Conservation (phyloP, 2,113 vertebrate genomes). For the Syngnathus floridae region DNA sequence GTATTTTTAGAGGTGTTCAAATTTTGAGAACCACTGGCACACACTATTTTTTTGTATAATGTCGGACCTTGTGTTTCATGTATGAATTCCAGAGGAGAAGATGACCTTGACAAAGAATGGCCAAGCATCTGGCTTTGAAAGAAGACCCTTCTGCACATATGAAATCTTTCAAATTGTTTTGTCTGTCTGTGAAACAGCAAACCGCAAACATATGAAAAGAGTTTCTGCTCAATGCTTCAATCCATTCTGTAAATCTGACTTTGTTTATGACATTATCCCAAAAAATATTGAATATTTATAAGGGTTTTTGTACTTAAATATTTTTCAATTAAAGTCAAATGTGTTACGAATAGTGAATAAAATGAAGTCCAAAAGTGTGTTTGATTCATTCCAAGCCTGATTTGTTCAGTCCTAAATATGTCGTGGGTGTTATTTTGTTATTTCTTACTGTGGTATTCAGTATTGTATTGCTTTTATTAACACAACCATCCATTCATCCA, state of each 20-base stretch:
- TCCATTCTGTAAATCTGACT: not conserved
- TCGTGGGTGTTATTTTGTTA: not conserved
- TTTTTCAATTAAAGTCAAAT: slow-evolving; percentile 52
- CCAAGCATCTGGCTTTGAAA: slow-evolving; percentile 44
- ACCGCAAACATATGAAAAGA: not conserved
- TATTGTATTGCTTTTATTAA: too few species aligned
- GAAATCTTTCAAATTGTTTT: not conserved
- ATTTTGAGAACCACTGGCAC: not conserved
- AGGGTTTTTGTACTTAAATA: slow-evolving; percentile 46
- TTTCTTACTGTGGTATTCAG: not conserved
- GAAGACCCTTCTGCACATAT: slow-evolving; percentile 38
- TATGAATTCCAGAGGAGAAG: slow-evolving; percentile 49
- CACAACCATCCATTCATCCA: too few species aligned
- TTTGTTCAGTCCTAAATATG: too few species aligned
- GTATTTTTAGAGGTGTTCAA: not conserved
- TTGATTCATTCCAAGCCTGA: too few species aligned
- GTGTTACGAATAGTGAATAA: not conserved
- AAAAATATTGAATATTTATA: not conserved
- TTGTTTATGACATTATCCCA: slow-evolving; percentile 16
- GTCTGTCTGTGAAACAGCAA: not conserved
- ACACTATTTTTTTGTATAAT: not conserved
- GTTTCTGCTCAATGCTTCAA: not conserved
- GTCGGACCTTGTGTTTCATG: slow-evolving; percentile 10
- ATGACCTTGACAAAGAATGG: slow-evolving; percentile 35
- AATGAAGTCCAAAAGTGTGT: not conserved